These are phyloP conservation scores for Camponotus pennsylvanicus DNA, from an alignment of 1,140 invertebrate species.

Conservation along the genomic window DNA sequence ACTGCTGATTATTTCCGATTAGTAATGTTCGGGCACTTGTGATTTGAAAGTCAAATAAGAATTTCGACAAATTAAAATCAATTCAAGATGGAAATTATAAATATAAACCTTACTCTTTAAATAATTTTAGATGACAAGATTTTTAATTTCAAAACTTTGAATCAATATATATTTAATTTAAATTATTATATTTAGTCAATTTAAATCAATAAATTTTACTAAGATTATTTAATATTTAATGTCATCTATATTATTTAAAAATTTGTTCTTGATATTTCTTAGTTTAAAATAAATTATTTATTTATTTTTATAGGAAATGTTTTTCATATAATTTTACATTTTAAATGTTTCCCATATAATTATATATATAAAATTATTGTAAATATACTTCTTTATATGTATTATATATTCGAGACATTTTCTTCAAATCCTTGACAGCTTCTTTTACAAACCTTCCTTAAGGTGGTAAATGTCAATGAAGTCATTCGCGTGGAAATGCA, in stretches of 20 bases:
- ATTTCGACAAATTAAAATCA: not conserved
- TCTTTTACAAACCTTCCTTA: not conserved
- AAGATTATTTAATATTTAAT: not conserved
- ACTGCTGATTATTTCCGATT: not conserved
- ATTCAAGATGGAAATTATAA: not conserved
- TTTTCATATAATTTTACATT: not conserved
- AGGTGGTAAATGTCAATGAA: not conserved
- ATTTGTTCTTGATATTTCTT: not conserved
- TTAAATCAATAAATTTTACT: not conserved
- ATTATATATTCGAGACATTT: not conserved
- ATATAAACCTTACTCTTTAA: not conserved
- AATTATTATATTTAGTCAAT: not conserved
- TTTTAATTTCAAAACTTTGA: not conserved
- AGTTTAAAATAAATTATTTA: not conserved
- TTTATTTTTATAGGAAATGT: not conserved
- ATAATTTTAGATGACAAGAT: constrained; percentile 1
- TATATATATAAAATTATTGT: too few species aligned
- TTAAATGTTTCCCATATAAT: too few species aligned
- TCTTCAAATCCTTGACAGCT: not conserved
- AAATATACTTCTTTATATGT: not conserved
- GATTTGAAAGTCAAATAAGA: not conserved
- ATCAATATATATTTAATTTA: not conserved
- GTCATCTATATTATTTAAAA: not conserved
- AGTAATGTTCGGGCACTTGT: not conserved
- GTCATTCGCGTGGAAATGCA: not conserved